Base-by-base conservation (phyloP, 2,888 invertebrate species). In the Conchocele bisecta region DNA sequence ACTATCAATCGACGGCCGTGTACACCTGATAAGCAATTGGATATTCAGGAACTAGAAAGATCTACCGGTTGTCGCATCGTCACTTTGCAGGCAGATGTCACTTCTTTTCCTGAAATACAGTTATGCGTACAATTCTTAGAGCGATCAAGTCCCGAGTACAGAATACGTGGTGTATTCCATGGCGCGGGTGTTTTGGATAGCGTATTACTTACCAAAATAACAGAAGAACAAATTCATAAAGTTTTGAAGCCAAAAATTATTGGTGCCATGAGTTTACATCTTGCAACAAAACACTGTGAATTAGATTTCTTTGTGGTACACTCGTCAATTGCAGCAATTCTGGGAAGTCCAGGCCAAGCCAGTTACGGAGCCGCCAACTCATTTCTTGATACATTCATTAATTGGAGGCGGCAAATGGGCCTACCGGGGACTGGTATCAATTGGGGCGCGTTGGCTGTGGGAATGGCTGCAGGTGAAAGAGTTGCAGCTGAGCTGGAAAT, bases 291-390 rank as follows among this genome's bases (percentile, higher is more conserved):
- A 51, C 31, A 75, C 17, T 48, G 75, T 15, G 29, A 59, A 15
- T 68, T 86, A n/a, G 86, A 87, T 65, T 84, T 72, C 39, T 86
- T 87, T 59, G 75, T 87, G 3, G 61, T 86, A 37, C 79, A 84
- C 26, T 87, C 87, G 5, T 86, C 86, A 1, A 78, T 86, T 11
- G 75, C 82, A 11, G 78, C 84, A 20, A 57, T 85, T 1, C 58
- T 86, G 22, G 87, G 86, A 7, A 82, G 81, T 39, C 75, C 75
- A 1, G 86, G 86, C 0, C 86, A 87, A 48, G 61, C 80, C 11
- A 84, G 80, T 58, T 85, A 87, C 65, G 85, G 84, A 3, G 84
- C 85, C 9, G 86, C 75, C 15, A 86, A 86, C 46, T 74, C 81
- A 5, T 87, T 87, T 54, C 67, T 82, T 61, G 87, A 87, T 56